Evolutionary conservation across 2,113 vertebrate genomes (phyloP).

Genomic region (Dicentrarchus labrax): DNA sequence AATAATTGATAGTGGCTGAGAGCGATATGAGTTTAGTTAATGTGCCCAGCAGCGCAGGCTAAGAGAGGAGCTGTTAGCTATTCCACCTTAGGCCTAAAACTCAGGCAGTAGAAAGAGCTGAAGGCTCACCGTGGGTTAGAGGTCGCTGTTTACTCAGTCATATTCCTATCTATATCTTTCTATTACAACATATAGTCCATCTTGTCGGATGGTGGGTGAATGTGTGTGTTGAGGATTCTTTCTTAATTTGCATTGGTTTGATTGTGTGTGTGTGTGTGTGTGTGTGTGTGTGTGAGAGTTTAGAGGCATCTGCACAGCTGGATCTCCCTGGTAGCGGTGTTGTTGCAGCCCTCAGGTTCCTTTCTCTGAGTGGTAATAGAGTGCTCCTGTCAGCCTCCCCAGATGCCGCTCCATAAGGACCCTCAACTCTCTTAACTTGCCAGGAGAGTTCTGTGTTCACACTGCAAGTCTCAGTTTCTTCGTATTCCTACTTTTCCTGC

Average conservation of each 20-base stretch:
- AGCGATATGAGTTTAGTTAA: constrained; percentile 89
- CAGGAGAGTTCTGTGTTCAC: constrained; percentile 65
- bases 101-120: constrained; percentile 59
- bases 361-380: constrained; percentile 85
- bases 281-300: constrained; percentile 54
- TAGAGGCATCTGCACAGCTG: constrained; percentile 80
- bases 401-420: constrained; percentile 86
- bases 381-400: constrained; percentile 84
- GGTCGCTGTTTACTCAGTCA: constrained; percentile 31
- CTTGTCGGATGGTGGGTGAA: constrained; percentile 14
- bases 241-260: constrained; percentile 68
- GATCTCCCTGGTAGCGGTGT: constrained; percentile 73
- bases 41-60: constrained; percentile 86
- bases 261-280: constrained; percentile 27
- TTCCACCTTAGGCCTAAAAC: constrained; percentile 78
- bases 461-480: constrained; percentile 39
- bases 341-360: constrained; percentile 74
- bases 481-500: constrained; percentile 21
- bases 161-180: constrained; percentile 24
- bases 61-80: constrained; percentile 84
- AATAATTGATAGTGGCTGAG: constrained; percentile 88
- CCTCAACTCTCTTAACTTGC: constrained; percentile 56
- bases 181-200: constrained; percentile 34
- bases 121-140: constrained; percentile 49
- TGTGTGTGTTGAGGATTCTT: constrained; percentile 17